Base-by-base conservation (phyloP, 2,888 invertebrate genomes). In the Cacoxenus indagator region DNA sequence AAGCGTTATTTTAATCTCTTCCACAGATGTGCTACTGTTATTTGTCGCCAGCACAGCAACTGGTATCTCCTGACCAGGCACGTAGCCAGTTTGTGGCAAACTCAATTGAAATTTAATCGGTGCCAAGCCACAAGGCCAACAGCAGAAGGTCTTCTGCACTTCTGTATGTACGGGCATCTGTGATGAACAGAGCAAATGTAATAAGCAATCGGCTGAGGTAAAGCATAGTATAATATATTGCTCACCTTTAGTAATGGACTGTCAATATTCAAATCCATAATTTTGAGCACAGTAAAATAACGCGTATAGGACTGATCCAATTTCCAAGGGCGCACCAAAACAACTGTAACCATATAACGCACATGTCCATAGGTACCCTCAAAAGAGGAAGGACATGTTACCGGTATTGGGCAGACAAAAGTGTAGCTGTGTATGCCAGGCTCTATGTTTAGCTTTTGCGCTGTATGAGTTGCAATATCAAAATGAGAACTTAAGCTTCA, bases 241-340 rank as follows among this genome's bases (percentile, higher is more conserved):
- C 82, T 71, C 68, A 83, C 83, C 43, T 72, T 72, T 26, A 83
- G 48, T 9, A 75, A 62, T 2, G 75, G 76, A 2, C 74, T 76
- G 5, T 75, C 71, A 6, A 64, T 66, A 2, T 82, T 82, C 4
- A 96, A 89, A 87, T 96, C 95, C 81, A 95, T 89, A 9, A 93
- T 90, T 76, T 93, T 92, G 43, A 95, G 90, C 4, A 96, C 93
- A 45, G 93, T 96, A 70, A 96, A 89, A 37, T 37, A 37, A 37
- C 37, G 37, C 84, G 93, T 93, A 61, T 78, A 87, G 2, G 76
- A 80, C 67, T 85, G 81, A 87, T 96, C 95, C 85, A 93, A 93
- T 84, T 94, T 95, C 95, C 95, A 95, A 17, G 96, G 95, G 6
- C 94, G 90, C 83, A 95, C 93, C 11, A 96, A 89, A 1, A 91